Conservation (phyloP, 2,888 invertebrate species). For the Rapana venosa region DNA sequence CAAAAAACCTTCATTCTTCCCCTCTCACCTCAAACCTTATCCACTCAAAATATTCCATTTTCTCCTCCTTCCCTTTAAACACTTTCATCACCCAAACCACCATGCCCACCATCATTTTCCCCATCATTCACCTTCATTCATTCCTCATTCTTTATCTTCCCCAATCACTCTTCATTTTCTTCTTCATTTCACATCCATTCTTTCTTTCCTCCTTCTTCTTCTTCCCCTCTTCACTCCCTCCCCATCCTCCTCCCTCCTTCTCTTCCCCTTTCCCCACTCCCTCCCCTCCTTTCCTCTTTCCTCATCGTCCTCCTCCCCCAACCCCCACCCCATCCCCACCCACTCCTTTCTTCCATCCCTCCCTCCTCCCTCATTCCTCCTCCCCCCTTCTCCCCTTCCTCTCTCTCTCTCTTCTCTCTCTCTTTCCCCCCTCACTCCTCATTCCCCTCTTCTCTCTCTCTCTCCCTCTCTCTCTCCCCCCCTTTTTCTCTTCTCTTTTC, state of each 20-base stretch:
- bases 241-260: background rate
- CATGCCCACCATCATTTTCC: too few relatives aligned
- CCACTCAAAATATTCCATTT: too few relatives aligned
- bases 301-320: background rate
- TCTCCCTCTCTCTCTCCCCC: background rate
- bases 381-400: background rate
- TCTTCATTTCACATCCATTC: too few relatives aligned
- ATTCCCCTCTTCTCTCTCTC: background rate
- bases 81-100: too few relatives aligned
- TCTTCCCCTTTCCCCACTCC: background rate
- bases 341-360: background rate
- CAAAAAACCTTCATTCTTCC: too few relatives aligned
- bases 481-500: background rate
- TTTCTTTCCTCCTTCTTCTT: too few relatives aligned
- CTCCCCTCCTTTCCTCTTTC: background rate
- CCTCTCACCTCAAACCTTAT: too few relatives aligned
- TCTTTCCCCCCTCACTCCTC: background rate
- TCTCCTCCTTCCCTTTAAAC: too few relatives aligned
- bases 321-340: too few relatives aligned
- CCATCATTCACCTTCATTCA: too few relatives aligned
- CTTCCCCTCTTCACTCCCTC: background rate
- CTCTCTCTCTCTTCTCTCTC: background rate
- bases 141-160: too few relatives aligned
- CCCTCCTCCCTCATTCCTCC: background rate
- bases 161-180: too few relatives aligned